Evolutionary conservation across 2,113 vertebrate genomes (phyloP), one percentile per base, ranked within the genome.

Genomic region (Bufo gargarizans): DNA sequence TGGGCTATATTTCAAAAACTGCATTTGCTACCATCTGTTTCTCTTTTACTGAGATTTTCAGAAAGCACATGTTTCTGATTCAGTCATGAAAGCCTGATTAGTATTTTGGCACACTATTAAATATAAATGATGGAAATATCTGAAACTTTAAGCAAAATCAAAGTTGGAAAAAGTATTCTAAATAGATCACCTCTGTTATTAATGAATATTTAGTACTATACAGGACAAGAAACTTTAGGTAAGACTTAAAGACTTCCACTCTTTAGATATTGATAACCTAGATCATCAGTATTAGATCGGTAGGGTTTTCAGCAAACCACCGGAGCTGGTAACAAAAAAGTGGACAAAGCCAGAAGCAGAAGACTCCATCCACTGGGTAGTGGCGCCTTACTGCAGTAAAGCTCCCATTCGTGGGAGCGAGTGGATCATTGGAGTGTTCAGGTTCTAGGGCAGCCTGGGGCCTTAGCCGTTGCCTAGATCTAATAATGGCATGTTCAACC

Each of bases 1-100:
- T 71, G 76, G 85, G 76, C 76, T 55, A 79, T 43, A 67, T 79
- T 86, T 86, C 61, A 86, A 43, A 86, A 55, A 33, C 61, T 86
- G 63, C 63, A 45, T 76, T 50, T 67, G 14, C 11, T 56, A 13
- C 85, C 85, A 86, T 86, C 85, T 86, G 85, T 65, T 86, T 78
- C 77, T 55, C 22, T 79, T 86, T 86, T 80, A n/a, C 45, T 79
- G 77, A 47, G 61, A 86, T 63, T 86, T 76, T 45, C n/a, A 22
- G 63, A 69, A 83, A 69, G 47, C 63, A 83, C 81, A 69, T 69
- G 49, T 69, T 67, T 12, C 47, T 22, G 16, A 69, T 49, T 69
- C 17, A 53, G 81, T 10, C 19, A 49, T 53, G 61, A 50, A 53
- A 82, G 20, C 13, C 63, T 83, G 63, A 83, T 83, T 67, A 69